Conservation (phyloP, 2,888 invertebrate species). For the Octodonta nipae region DNA sequence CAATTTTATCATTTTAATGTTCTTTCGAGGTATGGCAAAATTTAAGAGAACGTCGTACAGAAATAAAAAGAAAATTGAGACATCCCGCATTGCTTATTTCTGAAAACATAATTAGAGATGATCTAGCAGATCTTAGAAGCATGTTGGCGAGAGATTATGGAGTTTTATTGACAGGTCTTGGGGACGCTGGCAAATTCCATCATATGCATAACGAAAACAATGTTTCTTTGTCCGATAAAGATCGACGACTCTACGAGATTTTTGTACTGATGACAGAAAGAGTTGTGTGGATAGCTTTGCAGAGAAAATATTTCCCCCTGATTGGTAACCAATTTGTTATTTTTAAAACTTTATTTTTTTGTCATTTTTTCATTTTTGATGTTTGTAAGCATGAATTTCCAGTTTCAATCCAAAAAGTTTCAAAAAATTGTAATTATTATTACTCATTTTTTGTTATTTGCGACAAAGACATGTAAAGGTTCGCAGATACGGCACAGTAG, state of each 20-base stretch:
- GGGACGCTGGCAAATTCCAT: slow-evolving; percentile 43
- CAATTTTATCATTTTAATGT: too few species aligned
- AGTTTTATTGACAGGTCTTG: slow-evolving; percentile 43
- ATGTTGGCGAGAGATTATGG: slow-evolving; percentile 49
- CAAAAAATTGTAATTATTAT: too few species aligned
- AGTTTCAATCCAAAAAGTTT: too few species aligned
- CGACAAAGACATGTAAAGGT: too few species aligned
- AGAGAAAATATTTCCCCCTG: slow-evolving; percentile 43
- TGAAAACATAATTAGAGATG: slow-evolving; percentile 40
- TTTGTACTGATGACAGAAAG: slow-evolving; percentile 45
- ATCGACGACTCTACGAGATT: slow-evolving; percentile 46
- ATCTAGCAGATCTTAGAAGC: slow-evolving; percentile 45
- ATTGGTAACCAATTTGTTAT: too few species aligned
- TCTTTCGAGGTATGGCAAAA: too few species aligned
- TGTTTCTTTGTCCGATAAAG: slow-evolving; percentile 48
- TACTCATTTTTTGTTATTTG: too few species aligned
- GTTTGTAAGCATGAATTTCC: too few species aligned
- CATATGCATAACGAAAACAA: slow-evolving; percentile 46
- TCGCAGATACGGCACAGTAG: too few species aligned
- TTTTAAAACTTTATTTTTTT: too few species aligned
- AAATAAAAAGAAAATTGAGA: slow-evolving; percentile 40
- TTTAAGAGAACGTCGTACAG: too few species aligned
- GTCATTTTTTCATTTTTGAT: too few species aligned
- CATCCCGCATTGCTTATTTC: slow-evolving; percentile 39
- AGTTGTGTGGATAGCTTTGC: slow-evolving; percentile 51